Base-by-base conservation (phyloP, 2,888 invertebrate species). In the Hirtodrosophila cameraria region DNA sequence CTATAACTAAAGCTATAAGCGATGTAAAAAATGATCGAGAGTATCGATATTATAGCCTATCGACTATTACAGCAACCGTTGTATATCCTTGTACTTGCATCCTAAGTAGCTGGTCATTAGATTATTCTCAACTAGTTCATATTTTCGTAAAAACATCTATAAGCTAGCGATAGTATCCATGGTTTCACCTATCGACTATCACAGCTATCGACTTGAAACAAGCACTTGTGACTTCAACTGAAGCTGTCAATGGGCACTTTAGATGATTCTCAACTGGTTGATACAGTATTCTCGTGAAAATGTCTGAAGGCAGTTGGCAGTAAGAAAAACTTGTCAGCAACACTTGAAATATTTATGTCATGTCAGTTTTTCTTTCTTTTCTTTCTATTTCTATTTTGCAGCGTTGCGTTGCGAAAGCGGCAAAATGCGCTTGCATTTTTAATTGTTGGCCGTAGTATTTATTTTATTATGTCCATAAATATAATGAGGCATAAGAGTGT, bases 401-500 rank as follows among this genome's bases (percentile, higher is more conserved):
- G n/a, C n/a, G n/a, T n/a, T 39, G 38, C 53, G n/a, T n/a, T 69
- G 75, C 69, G 81, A 81, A 86, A 80, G 70, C 83, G 64, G 72
- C 43, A 64, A 73, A 23, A 73, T 70, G 67, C 70, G 73, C 80
- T 77, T 79, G 86, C 83, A 84, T 84, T 84, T 80, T 85, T 86
- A 86, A 86, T 86, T 86, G 88, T 73, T 75, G 80, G 60, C 71
- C 78, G 76, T 70, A 83, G 86, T 81, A 88, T 86, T 86, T 86
- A 86, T 86, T 86, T 86, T 86, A 86, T 86, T 86, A 86, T 87
- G 87, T 77, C 87, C 87, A 86, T 86, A 86, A 88, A 86, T 86
- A 83, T 84, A 82, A 82, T 86, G 80, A 86, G 80, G 73, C 82
- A 80, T 59, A 31, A 55, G 81, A 72, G 81, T 70, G 83, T 76